Conservation (phyloP, 2,888 invertebrate species). For the Hirtodrosophila trivittata region DNA sequence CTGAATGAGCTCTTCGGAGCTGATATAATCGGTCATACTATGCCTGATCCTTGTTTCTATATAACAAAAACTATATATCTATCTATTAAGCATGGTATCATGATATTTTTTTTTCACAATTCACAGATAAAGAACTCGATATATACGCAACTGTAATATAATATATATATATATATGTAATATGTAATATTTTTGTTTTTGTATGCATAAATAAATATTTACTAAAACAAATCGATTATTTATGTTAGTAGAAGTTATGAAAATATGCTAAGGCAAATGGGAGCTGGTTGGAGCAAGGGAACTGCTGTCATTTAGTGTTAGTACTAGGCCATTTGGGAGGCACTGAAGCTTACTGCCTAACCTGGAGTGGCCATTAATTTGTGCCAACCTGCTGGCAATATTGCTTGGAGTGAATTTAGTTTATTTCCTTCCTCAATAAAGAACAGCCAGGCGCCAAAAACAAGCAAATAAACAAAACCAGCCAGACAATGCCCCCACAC, state of each 20-base stretch:
- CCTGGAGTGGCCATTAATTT: slow-evolving; percentile 61
- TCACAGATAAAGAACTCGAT: too few species aligned
- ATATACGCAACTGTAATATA: slow-evolving; percentile 7
- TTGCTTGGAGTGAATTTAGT: slow-evolving; percentile 57
- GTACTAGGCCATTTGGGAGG: background rate
- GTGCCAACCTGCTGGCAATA: slow-evolving; percentile 69
- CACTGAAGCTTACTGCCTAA: slow-evolving; percentile 22
- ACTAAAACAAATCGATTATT: slow-evolving; percentile 9
- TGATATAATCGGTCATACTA: too few species aligned
- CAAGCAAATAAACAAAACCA: slow-evolving; percentile 51
- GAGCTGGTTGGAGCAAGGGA: background rate
- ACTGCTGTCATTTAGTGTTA: slow-evolving; percentile 1
- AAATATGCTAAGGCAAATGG: slow-evolving; percentile 4
- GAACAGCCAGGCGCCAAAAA: slow-evolving; percentile 46
- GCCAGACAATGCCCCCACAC: slow-evolving; percentile 37
- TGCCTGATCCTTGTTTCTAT: slow-evolving; percentile 1
- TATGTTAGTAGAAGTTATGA: slow-evolving; percentile 22
- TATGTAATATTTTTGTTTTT: too few species aligned
- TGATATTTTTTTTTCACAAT: too few species aligned
- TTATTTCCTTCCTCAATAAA: slow-evolving; percentile 71
- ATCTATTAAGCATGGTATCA: too few species aligned
- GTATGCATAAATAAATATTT: slow-evolving; percentile 37
- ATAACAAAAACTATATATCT: slow-evolving; percentile 6
- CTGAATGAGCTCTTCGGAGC: slow-evolving; percentile 12
- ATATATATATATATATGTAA: slow-evolving; percentile 4